Conservation (phyloP, 1,140 invertebrate genomes). For the Wiebesia pumilae region DNA sequence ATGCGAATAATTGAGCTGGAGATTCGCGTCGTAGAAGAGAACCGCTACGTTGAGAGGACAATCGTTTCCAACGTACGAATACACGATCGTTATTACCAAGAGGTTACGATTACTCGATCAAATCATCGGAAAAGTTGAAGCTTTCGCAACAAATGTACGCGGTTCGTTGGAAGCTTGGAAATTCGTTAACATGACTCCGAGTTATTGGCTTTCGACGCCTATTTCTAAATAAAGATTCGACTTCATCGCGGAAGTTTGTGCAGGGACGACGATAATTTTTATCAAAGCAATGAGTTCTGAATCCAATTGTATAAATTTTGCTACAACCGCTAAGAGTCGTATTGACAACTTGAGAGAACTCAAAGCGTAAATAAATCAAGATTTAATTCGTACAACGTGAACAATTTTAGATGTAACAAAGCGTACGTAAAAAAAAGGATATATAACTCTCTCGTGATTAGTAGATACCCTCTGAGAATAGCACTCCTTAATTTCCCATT, state of each 20-base stretch:
- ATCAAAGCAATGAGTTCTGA: neutral
- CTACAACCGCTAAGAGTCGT: neutral
- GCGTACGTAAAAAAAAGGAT: neutral
- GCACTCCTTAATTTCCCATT: constrained; percentile 47
- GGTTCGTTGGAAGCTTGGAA: neutral
- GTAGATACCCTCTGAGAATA: constrained; percentile 27
- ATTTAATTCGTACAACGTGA: neutral
- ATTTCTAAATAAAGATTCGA: neutral
- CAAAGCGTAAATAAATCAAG: constrained; percentile 27
- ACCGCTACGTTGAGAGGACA: too few species aligned
- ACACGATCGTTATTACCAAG: neutral
- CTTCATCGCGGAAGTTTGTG: neutral
- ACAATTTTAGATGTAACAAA: neutral
- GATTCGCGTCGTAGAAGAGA: too few species aligned
- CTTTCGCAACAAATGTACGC: neutral
- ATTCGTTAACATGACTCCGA: neutral
- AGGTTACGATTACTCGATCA: too few species aligned
- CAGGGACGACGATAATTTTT: neutral
- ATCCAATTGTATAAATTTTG: neutral
- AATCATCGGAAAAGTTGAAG: too few species aligned
- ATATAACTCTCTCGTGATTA: constrained; percentile 32
- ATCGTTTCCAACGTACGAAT: neutral
- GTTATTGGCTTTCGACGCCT: neutral
- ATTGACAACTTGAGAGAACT: neutral
- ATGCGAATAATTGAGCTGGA: too few species aligned